Percentiles rank a stretch among this genome's conserved stretches.
phyloP scores from a whole-genome alignment of 2,113 vertebrate species.

The Struthidea cinerea region DNA sequence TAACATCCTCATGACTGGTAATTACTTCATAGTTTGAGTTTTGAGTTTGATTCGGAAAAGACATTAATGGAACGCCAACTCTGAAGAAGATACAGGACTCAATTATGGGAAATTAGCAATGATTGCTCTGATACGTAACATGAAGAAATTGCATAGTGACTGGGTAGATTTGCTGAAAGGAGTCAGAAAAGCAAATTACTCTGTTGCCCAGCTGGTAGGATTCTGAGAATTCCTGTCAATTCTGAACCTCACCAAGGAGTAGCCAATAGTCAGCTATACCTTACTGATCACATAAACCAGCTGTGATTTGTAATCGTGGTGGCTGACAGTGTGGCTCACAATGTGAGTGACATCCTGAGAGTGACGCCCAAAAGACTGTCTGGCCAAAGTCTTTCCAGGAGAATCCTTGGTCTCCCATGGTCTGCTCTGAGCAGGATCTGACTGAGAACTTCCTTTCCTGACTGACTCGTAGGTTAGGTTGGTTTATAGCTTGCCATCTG shows the following conservation, averaged over 20 bases:
- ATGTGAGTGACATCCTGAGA: too few relatives aligned
- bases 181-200: neutral
- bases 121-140: neutral
- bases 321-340: neutral
- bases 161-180: neutral
- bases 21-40: neutral
- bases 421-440: neutral
- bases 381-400: neutral
- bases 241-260: neutral
- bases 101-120: neutral
- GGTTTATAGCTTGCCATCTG: neutral
- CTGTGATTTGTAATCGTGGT: neutral
- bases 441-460: neutral
- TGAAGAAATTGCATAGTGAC: neutral
- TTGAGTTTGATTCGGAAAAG: neutral
- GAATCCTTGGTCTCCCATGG: neutral
- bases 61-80: neutral
- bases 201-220: neutral
- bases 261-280: neutral
- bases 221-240: neutral
- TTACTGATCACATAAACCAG: neutral
- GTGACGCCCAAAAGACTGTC: neutral
- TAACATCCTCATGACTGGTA: neutral
- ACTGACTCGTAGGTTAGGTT: fast-evolving
- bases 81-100: neutral